Base-by-base conservation (phyloP, 1,140 invertebrate genomes). In the Tribolium castaneum region DNA sequence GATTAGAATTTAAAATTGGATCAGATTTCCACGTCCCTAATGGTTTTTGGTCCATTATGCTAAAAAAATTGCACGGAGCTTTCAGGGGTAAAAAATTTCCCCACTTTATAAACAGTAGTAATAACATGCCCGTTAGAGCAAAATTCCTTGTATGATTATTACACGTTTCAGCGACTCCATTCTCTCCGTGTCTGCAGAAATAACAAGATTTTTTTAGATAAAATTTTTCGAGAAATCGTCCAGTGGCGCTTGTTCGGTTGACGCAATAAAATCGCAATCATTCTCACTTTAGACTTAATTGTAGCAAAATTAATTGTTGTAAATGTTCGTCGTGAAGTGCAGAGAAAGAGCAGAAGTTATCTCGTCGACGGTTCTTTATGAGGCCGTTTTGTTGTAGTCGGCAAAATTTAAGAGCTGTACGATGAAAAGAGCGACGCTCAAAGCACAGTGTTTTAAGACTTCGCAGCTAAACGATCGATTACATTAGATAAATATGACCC, bases 231-330 rank as follows among this genome's bases (percentile, higher is more conserved):
- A 19, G 16, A 19, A 19, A 19, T 2, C 16, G 16, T 19, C 16
- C 16, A 19, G 1, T 30, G 6, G 6, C 1, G 25, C 6, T 25
- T 30, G 0, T 62, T 25, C 9, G 19, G 56, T 30, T 62, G 7
- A 30, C 13, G 19, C 16, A 25, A 25, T 62, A 6, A 62, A 62
- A 62, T 34, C 59, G 59, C 30, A 34, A 66, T 66, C 25, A 66
- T 34, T 66, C 59, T 6, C 59, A 66, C 59, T 34, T 35, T 12
- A 5, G 3, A 34, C n/a, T 66, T 34, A 66, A 66, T 66, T 66
- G 59, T 66, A 66, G 30, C 4, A 66, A 66, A 66, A 66, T 66
- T 66, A 66, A 66, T 66, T 66, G 59, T 34, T 66, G 59, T 25
- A 62, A 62, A 62, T 62, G 56, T 19, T 62, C 30, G 56, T 62